Evolutionary conservation across 2,888 invertebrate species (phyloP).

Genomic region (Clitarchus hookeri): DNA sequence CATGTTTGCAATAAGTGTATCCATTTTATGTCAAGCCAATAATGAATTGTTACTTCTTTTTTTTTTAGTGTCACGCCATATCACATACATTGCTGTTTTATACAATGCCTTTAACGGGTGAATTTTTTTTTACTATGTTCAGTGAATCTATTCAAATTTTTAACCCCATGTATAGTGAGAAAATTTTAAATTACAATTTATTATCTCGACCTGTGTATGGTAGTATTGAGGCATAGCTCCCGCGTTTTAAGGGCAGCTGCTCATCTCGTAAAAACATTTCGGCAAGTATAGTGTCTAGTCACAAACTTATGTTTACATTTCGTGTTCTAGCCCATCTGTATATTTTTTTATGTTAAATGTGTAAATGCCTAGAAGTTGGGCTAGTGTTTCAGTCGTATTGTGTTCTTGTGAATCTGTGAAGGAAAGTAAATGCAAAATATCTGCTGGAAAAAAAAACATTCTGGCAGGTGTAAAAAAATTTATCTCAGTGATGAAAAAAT

Average conservation of each 20-base stretch:
- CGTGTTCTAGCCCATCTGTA: conserved; percentile 1
- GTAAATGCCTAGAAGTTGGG: not conserved
- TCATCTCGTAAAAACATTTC: not conserved
- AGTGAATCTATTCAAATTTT: not conserved
- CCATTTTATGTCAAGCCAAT: no score
- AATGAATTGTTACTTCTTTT: no score
- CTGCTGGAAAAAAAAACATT: no score
- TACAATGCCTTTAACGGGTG: not conserved
- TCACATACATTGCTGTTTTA: not conserved
- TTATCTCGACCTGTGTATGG: not conserved
- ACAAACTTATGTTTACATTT: not conserved
- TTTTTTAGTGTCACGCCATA: no score
- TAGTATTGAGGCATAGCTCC: not conserved
- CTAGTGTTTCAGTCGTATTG: not conserved
- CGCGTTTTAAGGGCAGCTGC: not conserved
- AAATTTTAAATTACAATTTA: not conserved
- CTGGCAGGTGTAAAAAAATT: no score
- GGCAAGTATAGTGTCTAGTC: conserved; percentile 14
- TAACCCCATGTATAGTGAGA: not conserved
- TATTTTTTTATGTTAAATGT: not conserved
- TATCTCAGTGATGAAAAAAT: no score
- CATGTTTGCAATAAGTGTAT: not conserved
- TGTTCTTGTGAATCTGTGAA: not conserved
- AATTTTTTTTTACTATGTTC: not conserved
- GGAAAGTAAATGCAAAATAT: no score